Conservation (phyloP, 2,113 vertebrate genomes). For the Apus apus region DNA sequence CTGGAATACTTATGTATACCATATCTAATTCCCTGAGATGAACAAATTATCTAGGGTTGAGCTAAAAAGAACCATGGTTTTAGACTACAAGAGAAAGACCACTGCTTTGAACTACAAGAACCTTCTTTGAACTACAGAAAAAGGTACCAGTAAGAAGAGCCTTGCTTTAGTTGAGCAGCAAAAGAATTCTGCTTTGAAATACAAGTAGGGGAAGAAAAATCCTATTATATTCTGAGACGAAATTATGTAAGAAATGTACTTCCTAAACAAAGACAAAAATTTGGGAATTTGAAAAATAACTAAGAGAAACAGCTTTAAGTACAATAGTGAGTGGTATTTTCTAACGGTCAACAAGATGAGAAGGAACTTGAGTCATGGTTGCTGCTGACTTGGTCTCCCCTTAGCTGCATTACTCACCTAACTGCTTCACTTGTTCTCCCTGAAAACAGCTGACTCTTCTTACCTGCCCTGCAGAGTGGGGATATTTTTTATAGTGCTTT, state of each 20-base stretch:
- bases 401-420: neutral
- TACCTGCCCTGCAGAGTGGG: neutral
- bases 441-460: neutral
- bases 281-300: neutral
- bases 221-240: neutral
- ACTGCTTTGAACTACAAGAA: slow-evolving; percentile 65
- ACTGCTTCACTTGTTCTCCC: neutral
- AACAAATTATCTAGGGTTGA: slow-evolving; percentile 50
- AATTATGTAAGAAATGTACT: slow-evolving; percentile 8
- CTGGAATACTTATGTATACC: neutral
- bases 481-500: neutral
- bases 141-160: slow-evolving; percentile 30
- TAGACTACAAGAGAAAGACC: slow-evolving; percentile 52
- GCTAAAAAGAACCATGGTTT: slow-evolving; percentile 42
- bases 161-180: slow-evolving; percentile 12
- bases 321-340: neutral
- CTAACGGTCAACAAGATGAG: neutral
- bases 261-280: slow-evolving; percentile 25
- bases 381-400: neutral
- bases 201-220: neutral
- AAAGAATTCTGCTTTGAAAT: slow-evolving; percentile 65
- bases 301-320: neutral
- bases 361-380: neutral
- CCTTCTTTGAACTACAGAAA: slow-evolving; percentile 61
- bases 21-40: slow-evolving; percentile 47